Conservation (phyloP, 2,113 vertebrate species). For the Zosterops lateralis region DNA sequence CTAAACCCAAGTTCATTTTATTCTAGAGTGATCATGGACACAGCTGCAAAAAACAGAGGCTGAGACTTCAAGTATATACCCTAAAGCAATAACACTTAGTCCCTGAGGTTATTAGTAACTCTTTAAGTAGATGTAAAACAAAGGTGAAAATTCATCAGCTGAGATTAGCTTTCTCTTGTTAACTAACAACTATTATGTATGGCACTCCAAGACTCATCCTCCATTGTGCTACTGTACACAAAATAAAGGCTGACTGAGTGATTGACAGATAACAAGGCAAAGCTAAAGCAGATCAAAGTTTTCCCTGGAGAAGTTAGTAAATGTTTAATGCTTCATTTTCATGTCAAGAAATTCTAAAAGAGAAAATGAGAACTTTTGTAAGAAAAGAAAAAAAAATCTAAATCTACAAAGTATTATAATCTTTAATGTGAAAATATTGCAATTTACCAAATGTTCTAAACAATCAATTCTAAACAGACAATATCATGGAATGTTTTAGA, state of each 20-base stretch:
- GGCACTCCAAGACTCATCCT: background rate
- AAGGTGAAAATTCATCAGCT: slow-evolving; percentile 1
- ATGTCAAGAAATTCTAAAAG: background rate
- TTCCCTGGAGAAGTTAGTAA: background rate
- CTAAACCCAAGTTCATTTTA: background rate
- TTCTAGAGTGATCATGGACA: background rate
- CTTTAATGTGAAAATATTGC: background rate
- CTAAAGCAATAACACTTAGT: background rate
- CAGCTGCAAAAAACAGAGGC: background rate
- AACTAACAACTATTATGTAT: background rate
- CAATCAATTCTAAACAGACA: background rate
- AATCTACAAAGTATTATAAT: background rate
- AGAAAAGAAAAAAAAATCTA: background rate
- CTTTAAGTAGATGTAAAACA: background rate
- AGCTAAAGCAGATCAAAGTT: background rate
- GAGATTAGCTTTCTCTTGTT: slow-evolving; percentile 8
- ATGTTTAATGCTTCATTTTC: background rate
- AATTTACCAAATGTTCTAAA: background rate
- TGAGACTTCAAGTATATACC: background rate
- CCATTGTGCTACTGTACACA: background rate
- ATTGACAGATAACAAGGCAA: background rate
- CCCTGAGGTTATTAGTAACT: background rate
- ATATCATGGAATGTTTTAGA: background rate
- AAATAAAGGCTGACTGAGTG: background rate
- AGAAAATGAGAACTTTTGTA: background rate